Conservation (phyloP, 2,797 vertebrate genomes). For the Neopelma chrysocephalum region DNA sequence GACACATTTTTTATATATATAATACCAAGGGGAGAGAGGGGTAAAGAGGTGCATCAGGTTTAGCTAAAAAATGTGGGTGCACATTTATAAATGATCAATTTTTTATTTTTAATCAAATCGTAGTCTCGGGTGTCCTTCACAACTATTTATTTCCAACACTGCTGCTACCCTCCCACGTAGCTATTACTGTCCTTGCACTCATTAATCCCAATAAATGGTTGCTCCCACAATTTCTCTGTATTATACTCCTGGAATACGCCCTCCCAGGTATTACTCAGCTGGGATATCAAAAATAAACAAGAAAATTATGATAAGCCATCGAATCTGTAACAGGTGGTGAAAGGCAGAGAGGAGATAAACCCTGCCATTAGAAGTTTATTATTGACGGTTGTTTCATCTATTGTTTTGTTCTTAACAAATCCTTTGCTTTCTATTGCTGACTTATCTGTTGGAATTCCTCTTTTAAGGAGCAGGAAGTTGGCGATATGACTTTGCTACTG, state of each 20-base stretch:
- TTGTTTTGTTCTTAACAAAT: neutral
- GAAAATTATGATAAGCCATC: conserved; percentile 60
- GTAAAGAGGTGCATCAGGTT: neutral
- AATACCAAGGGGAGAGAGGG: neutral
- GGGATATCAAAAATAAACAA: conserved; percentile 56
- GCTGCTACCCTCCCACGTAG: neutral
- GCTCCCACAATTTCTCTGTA: neutral
- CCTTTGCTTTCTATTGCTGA: neutral
- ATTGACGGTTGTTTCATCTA: conserved; percentile 22
- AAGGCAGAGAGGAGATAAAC: conserved; percentile 67
- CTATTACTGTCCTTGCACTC: neutral
- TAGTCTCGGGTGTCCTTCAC: neutral
- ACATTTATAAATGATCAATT: neutral
- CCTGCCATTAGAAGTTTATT: conserved; percentile 20
- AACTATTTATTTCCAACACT: neutral
- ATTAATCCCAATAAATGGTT: conserved; percentile 43
- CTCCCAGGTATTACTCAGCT: conserved; percentile 57
- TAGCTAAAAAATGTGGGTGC: neutral
- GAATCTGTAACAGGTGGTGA: conserved; percentile 73
- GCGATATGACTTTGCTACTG: neutral
- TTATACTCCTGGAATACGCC: conserved; percentile 36
- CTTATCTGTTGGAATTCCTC: conserved; percentile 29
- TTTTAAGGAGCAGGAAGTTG: neutral
- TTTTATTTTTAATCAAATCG: neutral
- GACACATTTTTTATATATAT: too few relatives aligned